Evolutionary conservation across 2,113 vertebrate genomes (phyloP).

Genomic region (Thermophis baileyi): DNA sequence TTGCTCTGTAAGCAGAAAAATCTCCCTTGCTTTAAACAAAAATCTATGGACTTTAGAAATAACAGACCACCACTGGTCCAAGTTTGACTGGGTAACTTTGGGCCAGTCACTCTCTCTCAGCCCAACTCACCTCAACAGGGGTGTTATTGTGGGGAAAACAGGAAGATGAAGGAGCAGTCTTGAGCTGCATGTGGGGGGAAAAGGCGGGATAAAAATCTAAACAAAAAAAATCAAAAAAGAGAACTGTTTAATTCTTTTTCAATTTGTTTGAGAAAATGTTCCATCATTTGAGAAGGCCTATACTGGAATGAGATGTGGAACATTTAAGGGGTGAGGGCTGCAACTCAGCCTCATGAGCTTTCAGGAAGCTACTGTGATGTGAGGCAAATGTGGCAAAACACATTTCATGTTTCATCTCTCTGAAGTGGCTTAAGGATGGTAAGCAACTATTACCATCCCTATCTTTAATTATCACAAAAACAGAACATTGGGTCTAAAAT

Average conservation of each 20-base stretch:
- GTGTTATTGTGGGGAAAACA: not conserved
- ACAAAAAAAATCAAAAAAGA: not conserved
- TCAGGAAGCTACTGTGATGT: not conserved
- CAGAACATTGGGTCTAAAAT: not conserved
- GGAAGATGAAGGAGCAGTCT: not conserved
- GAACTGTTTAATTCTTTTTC: not conserved
- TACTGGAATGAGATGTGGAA: not conserved
- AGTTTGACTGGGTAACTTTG: not conserved
- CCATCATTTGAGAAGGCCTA: not conserved
- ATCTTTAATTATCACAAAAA: not conserved
- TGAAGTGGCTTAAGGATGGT: not conserved
- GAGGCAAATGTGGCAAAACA: not conserved
- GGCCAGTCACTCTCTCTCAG: not conserved
- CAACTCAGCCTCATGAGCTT: not conserved
- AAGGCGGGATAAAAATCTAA: not conserved
- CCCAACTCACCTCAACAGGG: not conserved
- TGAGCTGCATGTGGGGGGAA: not conserved
- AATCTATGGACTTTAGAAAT: not conserved
- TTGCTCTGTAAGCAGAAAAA: not conserved
- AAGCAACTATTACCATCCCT: not conserved
- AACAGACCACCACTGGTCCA: not conserved
- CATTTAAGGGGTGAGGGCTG: not conserved
- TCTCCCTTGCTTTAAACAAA: not conserved
- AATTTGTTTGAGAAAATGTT: not conserved
- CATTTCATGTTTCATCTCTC: not conserved